These are phyloP conservation scores for Pithys albifrons DNA, from an alignment of 2,113 vertebrate genomes.

Conservation along the genomic window DNA sequence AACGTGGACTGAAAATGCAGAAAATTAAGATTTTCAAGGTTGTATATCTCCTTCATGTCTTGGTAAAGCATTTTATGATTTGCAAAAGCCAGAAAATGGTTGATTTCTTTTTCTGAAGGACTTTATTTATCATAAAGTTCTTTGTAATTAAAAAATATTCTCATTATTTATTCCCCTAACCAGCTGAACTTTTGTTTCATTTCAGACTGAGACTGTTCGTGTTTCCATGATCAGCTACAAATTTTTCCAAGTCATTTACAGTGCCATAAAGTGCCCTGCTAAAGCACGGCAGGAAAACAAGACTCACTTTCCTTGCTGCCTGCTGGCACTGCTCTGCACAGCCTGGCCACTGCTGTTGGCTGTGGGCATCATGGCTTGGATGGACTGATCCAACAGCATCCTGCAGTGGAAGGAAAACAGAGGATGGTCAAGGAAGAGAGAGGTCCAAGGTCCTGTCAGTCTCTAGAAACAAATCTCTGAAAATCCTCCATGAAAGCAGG, in stretches of 20 bases:
- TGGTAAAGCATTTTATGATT: neutral
- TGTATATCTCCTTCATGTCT: neutral
- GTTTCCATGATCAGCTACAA: rapidly evolving
- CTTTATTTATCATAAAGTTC: neutral
- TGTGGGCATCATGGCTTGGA: constrained; percentile 25
- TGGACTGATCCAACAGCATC: constrained; percentile 61
- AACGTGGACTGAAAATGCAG: neutral
- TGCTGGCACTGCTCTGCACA: neutral
- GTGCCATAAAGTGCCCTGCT: neutral
- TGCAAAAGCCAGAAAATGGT: neutral
- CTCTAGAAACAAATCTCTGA: neutral
- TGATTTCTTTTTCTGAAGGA: neutral
- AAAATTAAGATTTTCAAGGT: neutral
- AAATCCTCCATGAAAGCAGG: neutral
- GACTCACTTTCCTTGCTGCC: constrained; percentile 60
- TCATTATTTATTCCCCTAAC: neutral
- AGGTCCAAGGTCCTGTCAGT: neutral
- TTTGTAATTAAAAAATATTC: neutral
- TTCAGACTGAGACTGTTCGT: neutral
- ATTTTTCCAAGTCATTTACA: neutral
- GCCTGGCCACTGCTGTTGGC: constrained; percentile 8
- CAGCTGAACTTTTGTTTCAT: neutral
- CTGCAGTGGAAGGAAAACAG: neutral
- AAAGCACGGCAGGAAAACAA: neutral
- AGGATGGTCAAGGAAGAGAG: neutral